Evolutionary conservation across 2,888 invertebrate genomes (phyloP), one percentile per base, ranked within the genome.

Genomic region (Aleiodes leptofemur): DNA sequence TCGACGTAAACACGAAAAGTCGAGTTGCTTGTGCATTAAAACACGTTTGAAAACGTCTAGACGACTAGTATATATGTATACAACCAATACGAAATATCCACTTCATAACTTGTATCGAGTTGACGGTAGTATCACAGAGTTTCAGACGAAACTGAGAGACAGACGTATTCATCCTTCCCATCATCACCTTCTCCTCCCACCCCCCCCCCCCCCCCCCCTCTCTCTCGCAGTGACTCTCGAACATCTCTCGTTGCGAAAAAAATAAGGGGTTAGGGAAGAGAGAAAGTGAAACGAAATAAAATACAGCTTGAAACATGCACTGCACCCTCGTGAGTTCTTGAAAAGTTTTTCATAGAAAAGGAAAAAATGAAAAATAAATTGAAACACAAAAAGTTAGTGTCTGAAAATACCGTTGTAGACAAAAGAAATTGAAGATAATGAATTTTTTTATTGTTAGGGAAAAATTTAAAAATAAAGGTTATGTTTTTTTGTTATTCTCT

Each of bases 51-150:
- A 71, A 76, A 73, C 76, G 80, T 80, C 80, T 80, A 79, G 80
- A 80, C 79, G 77, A 61, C 78, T 72, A 69, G 43, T 43, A 43
- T 71, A 23, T 23, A 43, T 71, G 2, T 23, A 73, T 77, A 73
- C 77, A 79, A 77, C 77, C 79, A 78, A 80, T 80, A 79, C 78
- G 79, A 76, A 74, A 68, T 74, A 75, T 72, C 74, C 74, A 79
- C 80, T 80, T 79, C 79, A 80, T 80, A 80, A 80, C 80, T 80
- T 80, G 78, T 80, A 80, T 78, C 77, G 73, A 80, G 80, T 72
- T 74, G 75, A 64, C 71, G 72, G 57, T 34, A 73, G 74, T 74
- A 57, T 56, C 61, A 59, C 34, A 59, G 34, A 51, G 57, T 61
- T 48, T 43, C 64, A 56, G 48, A 56, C 55, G 16, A 55, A 34